Conservation (phyloP, 2,888 invertebrate genomes). For the Brachylomia viminalis region DNA sequence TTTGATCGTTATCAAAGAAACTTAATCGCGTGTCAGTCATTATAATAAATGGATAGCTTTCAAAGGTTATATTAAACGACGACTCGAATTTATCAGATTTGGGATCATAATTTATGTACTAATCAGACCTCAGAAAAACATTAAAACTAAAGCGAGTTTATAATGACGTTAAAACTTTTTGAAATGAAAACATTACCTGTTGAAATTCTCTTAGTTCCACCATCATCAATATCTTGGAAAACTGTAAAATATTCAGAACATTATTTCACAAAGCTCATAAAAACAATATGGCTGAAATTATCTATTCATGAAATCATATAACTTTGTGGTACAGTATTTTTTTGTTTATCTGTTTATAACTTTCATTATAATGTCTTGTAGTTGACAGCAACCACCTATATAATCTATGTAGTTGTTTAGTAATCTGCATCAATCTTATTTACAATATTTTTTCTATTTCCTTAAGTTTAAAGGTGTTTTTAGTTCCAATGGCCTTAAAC, state of each 20-base stretch:
- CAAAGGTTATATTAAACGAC: conserved; percentile 17
- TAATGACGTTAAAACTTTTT: neutral
- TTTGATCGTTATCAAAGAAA: conserved; percentile 38
- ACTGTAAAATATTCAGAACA: conserved; percentile 70
- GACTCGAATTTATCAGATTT: conserved; percentile 11
- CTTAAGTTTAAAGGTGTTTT: neutral
- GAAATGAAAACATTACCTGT: conserved; percentile 70
- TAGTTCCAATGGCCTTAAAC: neutral
- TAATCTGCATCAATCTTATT: too few relatives aligned
- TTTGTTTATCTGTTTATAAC: neutral
- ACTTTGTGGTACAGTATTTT: neutral
- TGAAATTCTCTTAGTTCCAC: conserved; percentile 65
- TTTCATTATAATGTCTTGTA: neutral
- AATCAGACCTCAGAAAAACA: too few relatives aligned
- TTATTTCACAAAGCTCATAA: neutral
- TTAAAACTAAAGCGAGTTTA: neutral
- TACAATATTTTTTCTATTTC: too few relatives aligned
- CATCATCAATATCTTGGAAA: conserved; percentile 79
- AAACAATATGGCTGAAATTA: neutral
- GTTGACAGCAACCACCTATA: neutral
- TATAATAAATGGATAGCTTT: conserved; percentile 33
- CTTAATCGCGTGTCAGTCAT: conserved; percentile 28
- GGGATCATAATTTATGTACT: neutral
- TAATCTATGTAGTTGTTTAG: too few relatives aligned
- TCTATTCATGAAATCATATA: too few relatives aligned